phyloP scores from a whole-genome alignment of 2,888 invertebrate genomes.

The Harpagoxenus sublaevis region DNA sequence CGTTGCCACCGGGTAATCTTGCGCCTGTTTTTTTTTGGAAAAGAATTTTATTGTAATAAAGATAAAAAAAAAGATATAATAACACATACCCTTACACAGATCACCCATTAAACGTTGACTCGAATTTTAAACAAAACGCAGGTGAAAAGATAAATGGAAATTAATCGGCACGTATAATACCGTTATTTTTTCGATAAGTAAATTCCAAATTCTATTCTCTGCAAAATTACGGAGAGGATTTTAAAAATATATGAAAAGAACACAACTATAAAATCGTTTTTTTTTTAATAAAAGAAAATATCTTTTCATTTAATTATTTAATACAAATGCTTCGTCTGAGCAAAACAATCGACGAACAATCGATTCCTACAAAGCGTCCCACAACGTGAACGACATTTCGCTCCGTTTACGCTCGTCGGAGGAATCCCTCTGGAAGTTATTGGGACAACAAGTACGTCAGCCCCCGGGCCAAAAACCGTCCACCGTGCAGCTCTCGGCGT shows the following conservation, averaged over 20 bases:
- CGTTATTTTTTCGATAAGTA: background rate
- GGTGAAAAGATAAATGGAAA: background rate
- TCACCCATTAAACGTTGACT: background rate
- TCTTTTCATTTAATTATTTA: background rate
- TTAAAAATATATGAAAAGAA: background rate
- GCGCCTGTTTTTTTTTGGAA: conserved; percentile 81
- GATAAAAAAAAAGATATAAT: background rate
- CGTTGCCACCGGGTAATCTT: conserved; percentile 85
- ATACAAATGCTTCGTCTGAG: background rate
- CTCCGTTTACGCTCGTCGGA: conserved; percentile 15
- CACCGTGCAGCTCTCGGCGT: conserved; percentile 44
- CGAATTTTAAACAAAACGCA: background rate
- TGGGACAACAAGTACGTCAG: conserved; percentile 34
- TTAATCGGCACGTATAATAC: background rate
- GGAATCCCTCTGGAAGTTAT: conserved; percentile 44
- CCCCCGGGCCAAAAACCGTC: conserved; percentile 28
- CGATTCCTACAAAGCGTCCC: conserved; percentile 30
- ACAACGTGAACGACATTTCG: conserved; percentile 16
- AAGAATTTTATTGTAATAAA: conserved; percentile 9
- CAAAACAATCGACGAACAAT: background rate
- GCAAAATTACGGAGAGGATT: background rate
- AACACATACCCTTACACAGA: background rate
- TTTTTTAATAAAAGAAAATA: background rate
- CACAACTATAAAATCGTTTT: background rate
- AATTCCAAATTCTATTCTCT: background rate